A percentile compares a stretch with the other conserved stretches of the same genome.
phyloP scores from a whole-genome alignment of 1,140 invertebrate genomes.

The Cydia fagiglandana region DNA sequence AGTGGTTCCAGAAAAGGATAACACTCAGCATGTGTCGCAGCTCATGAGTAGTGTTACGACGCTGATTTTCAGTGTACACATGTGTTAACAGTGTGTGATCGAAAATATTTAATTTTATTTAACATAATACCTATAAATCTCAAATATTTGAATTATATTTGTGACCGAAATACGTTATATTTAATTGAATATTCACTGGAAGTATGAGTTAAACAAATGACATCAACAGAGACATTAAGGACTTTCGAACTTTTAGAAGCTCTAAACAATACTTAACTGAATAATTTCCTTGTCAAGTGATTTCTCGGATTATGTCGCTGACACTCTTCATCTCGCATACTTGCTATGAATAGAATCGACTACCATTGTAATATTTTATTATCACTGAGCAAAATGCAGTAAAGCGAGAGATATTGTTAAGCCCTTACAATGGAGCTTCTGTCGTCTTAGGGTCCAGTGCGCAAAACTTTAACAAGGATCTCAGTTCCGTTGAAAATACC shows the following conservation, averaged over 20 bases:
- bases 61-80: too few relatives aligned
- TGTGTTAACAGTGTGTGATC: too few relatives aligned
- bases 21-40: too few relatives aligned
- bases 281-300: conserved; percentile 67
- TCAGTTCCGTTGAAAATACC: conserved; percentile 50
- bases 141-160: too few relatives aligned
- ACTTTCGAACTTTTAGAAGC: conserved; percentile 38
- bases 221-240: conserved; percentile 22
- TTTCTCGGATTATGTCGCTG: conserved; percentile 72
- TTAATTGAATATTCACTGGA: conserved; percentile 7
- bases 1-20: too few relatives aligned
- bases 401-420: conserved; percentile 73
- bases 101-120: not conserved
- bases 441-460: conserved; percentile 69
- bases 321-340: conserved; percentile 72
- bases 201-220: conserved; percentile 15
- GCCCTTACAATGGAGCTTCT: conserved; percentile 70
- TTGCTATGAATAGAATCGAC: conserved; percentile 76
- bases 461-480: conserved; percentile 69
- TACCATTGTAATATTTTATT: conserved; percentile 78
- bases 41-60: too few relatives aligned
- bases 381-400: conserved; percentile 74
- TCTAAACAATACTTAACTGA: conserved; percentile 56
- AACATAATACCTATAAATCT: too few relatives aligned
- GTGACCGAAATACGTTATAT: not conserved